Conservation (phyloP, 2,797 vertebrate genomes). For the Lutjanus argentimaculatus region DNA sequence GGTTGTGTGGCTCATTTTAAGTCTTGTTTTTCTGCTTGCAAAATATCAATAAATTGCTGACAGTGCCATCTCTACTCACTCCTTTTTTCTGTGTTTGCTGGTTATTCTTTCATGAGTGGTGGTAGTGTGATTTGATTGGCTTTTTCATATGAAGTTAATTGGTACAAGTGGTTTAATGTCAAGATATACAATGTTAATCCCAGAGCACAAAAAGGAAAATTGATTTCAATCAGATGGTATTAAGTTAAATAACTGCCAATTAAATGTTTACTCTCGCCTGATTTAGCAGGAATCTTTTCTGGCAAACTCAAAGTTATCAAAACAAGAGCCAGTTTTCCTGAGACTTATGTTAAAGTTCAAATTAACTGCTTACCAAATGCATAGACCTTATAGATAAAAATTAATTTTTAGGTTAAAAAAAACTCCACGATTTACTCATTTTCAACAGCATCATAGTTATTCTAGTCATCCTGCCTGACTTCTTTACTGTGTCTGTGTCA, state of each 20-base stretch:
- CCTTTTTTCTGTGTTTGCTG: slow-evolving; percentile 62
- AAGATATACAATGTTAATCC: slow-evolving; percentile 9
- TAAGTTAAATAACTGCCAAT: slow-evolving; percentile 10
- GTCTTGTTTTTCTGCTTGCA: slow-evolving; percentile 99
- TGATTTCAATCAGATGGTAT: slow-evolving; percentile 5
- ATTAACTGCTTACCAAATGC: not conserved
- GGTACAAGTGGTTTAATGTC: not conserved
- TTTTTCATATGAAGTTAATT: not conserved
- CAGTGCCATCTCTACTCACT: slow-evolving; percentile 77
- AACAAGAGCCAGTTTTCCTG: slow-evolving; percentile 2
- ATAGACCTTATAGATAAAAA: not conserved
- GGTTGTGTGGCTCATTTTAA: slow-evolving; percentile 99
- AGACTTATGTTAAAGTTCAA: not conserved
- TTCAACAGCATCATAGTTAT: no score
- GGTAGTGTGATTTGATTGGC: not conserved
- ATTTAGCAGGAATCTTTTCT: slow-evolving; percentile 5
- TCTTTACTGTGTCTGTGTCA: not conserved
- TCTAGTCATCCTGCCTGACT: no score
- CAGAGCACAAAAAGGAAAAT: not conserved
- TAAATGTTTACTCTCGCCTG: not conserved
- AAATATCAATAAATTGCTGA: slow-evolving; percentile 98
- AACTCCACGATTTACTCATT: no score
- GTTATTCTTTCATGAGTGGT: slow-evolving; percentile 27
- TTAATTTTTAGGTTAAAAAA: no score
- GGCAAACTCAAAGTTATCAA: not conserved